Evolutionary conservation across 2,797 vertebrate genomes (phyloP).

Genomic region (Micrastur ruficollis): DNA sequence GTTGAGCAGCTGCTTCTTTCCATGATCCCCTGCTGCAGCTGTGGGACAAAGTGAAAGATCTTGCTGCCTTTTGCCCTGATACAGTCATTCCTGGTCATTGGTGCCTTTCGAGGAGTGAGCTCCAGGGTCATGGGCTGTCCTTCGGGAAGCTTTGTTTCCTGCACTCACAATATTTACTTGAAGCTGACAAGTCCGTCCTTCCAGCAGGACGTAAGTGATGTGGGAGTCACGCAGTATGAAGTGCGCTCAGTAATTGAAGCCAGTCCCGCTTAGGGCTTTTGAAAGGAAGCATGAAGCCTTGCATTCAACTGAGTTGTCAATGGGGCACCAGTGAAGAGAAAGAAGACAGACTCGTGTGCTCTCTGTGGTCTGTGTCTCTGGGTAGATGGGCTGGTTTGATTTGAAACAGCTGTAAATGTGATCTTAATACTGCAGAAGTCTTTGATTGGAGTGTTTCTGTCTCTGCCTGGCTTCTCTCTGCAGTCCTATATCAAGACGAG

Average conservation of each 20-base stretch:
- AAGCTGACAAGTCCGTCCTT: background rate
- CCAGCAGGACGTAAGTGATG: background rate
- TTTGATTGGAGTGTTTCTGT: background rate
- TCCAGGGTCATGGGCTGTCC: background rate
- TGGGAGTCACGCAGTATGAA: background rate
- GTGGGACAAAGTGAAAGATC: background rate
- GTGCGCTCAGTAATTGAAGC: background rate
- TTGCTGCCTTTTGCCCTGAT: background rate
- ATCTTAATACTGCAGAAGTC: background rate
- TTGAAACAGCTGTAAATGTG: constrained; percentile 16
- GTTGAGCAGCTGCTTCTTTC: background rate
- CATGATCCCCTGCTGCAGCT: background rate
- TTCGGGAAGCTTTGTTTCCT: background rate
- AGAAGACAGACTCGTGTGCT: background rate
- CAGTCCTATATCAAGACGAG: background rate
- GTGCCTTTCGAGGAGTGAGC: background rate
- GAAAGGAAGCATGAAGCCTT: background rate
- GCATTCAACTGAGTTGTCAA: background rate
- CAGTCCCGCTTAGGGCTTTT: background rate
- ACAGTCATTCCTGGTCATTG: background rate
- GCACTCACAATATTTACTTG: background rate
- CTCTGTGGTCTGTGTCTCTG: background rate
- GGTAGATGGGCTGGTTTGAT: background rate
- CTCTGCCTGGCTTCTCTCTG: background rate
- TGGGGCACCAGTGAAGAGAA: background rate